These are phyloP conservation scores for Channa argus DNA, from an alignment of 2,113 vertebrate genomes.

Conservation along the genomic window DNA sequence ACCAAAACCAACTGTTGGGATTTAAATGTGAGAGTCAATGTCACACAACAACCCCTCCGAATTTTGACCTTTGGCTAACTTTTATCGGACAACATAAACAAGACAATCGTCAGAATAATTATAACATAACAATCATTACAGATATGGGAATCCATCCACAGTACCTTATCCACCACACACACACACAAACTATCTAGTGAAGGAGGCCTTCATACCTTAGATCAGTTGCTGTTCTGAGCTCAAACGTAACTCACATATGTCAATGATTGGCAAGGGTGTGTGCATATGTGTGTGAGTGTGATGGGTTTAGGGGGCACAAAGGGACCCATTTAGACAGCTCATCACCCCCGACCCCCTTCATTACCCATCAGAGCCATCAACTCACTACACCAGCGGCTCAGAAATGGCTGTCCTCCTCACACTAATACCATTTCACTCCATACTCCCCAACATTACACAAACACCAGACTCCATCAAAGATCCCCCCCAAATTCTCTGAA, in stretches of 20 bases:
- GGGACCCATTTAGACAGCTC: conserved; percentile 76
- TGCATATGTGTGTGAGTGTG: conserved; percentile 28
- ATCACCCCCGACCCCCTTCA: conserved; percentile 52
- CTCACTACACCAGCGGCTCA: conserved; percentile 18
- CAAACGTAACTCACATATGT: conserved; percentile 68
- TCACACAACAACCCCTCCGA: background rate
- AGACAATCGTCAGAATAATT: background rate
- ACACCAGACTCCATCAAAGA: conserved; percentile 78
- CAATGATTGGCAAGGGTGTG: conserved; percentile 72
- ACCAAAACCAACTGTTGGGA: background rate
- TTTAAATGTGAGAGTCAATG: no score
- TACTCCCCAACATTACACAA: conserved; percentile 73
- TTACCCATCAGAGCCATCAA: conserved; percentile 44
- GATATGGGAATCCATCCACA: background rate
- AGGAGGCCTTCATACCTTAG: conserved; percentile 50
- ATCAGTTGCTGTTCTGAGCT: conserved; percentile 32
- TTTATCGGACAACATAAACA: background rate
- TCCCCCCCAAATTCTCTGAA: conserved; percentile 54
- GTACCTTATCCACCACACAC: background rate
- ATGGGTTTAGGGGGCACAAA: conserved; percentile 73
- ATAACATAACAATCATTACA: background rate
- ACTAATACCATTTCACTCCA: conserved; percentile 50
- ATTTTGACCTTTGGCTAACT: background rate
- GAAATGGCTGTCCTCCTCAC: background rate
- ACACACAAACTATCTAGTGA: conserved; percentile 32